These are phyloP conservation scores for Cephus spinipes DNA, from an alignment of 2,888 invertebrate species.

Conservation along the genomic window DNA sequence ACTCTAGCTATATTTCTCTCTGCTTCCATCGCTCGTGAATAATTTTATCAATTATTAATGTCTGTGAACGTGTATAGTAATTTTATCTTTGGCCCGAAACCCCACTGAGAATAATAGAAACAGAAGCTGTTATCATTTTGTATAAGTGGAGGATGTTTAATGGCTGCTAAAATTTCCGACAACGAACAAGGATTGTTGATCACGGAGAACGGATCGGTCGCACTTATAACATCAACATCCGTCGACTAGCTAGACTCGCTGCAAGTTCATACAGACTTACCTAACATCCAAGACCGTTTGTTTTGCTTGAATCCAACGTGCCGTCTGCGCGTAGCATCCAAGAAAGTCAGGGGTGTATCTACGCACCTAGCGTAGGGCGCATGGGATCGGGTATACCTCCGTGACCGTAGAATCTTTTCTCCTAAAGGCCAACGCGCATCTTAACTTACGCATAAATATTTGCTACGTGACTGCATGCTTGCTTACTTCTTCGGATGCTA, in stretches of 20 bases:
- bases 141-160: neutral
- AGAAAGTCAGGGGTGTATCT: neutral
- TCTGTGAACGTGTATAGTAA: no score
- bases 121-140: neutral
- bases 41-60: no score
- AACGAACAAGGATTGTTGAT: neutral
- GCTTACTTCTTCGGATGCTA: neutral
- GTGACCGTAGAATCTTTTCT: slow-evolving; percentile 1
- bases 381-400: neutral
- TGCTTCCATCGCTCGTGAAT: no score
- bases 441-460: slow-evolving; percentile 31
- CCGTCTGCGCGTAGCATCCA: neutral
- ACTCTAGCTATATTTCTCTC: no score
- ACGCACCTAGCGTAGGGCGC: neutral
- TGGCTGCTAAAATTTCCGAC: neutral
- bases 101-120: neutral
- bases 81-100: no score
- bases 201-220: neutral
- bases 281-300: neutral
- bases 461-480: slow-evolving; percentile 10
- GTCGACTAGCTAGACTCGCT: neutral
- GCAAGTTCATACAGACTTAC: neutral
- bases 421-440: slow-evolving; percentile 4
- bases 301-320: neutral
- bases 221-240: slow-evolving; percentile 5